A percentile compares a stretch with the other conserved stretches of the same genome.
phyloP scores from a whole-genome alignment of 2,888 invertebrate species.

The Dicyrtoma fusca region DNA sequence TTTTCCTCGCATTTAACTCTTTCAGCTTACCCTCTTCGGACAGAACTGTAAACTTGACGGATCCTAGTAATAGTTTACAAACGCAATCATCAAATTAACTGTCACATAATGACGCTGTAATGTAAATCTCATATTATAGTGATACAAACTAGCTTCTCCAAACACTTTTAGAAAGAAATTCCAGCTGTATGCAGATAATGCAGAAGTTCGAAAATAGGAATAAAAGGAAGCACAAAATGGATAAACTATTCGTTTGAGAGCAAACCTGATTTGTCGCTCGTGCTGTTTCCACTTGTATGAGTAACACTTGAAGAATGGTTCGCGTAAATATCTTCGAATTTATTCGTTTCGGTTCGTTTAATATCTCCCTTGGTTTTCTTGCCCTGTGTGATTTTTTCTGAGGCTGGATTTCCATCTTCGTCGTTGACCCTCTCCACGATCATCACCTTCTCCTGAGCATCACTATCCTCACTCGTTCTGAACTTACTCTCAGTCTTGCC shows the following conservation, averaged over 20 bases:
- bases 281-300: background rate
- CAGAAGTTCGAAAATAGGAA: too few relatives aligned
- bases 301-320: background rate
- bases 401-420: background rate
- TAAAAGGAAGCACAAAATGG: too few relatives aligned
- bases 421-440: background rate
- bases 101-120: too few relatives aligned
- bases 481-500: background rate
- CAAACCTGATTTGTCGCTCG: background rate
- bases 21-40: background rate
- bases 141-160: too few relatives aligned
- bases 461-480: background rate
- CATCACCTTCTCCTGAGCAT: background rate
- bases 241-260: too few relatives aligned
- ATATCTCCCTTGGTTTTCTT: background rate
- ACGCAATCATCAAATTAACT: too few relatives aligned
- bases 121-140: too few relatives aligned
- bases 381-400: constrained; percentile 4
- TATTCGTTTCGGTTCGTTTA: background rate
- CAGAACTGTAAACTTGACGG: background rate
- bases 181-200: too few relatives aligned
- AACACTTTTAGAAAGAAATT: too few relatives aligned
- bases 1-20: background rate
- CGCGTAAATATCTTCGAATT: background rate
- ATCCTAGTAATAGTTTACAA: too few relatives aligned